phyloP scores from a whole-genome alignment of 2,113 vertebrate species.

The Pomatorhinus ruficollis region DNA sequence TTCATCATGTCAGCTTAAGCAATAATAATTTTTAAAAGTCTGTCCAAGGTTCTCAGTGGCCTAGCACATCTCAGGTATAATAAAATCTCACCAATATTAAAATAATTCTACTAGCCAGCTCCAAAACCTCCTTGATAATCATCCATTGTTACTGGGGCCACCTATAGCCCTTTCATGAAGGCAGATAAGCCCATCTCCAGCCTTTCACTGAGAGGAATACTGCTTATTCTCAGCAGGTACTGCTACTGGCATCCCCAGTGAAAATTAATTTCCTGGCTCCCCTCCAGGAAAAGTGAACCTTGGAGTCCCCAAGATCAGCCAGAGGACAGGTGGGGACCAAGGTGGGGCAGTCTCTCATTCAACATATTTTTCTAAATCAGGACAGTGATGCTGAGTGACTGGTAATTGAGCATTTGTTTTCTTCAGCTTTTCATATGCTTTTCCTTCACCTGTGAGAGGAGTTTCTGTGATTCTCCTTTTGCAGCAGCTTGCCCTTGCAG shows the following conservation, averaged over 20 bases:
- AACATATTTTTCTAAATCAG: not conserved
- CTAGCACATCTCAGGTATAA: not conserved
- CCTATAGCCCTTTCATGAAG: not conserved
- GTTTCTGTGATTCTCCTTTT: not conserved
- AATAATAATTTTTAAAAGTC: not conserved
- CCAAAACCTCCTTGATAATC: not conserved
- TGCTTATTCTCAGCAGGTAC: not conserved
- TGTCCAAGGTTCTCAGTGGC: not conserved
- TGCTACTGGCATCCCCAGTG: not conserved
- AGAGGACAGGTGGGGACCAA: not conserved
- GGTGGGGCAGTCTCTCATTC: not conserved
- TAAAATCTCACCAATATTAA: not conserved
- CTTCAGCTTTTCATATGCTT: not conserved
- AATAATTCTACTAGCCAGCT: not conserved
- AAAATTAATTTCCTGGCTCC: not conserved
- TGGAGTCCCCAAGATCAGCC: not conserved
- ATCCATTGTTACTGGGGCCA: not conserved
- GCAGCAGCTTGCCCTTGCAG: not conserved
- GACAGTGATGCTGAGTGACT: not conserved
- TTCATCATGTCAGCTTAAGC: not conserved
- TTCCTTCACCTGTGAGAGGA: not conserved
- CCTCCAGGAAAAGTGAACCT: not conserved
- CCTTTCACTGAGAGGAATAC: not conserved
- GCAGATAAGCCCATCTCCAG: not conserved
- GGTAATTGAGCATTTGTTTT: not conserved